Evolutionary conservation across 1,140 invertebrate species (phyloP), one percentile per base, ranked within the genome.

Genomic region (Achroia grisella): DNA sequence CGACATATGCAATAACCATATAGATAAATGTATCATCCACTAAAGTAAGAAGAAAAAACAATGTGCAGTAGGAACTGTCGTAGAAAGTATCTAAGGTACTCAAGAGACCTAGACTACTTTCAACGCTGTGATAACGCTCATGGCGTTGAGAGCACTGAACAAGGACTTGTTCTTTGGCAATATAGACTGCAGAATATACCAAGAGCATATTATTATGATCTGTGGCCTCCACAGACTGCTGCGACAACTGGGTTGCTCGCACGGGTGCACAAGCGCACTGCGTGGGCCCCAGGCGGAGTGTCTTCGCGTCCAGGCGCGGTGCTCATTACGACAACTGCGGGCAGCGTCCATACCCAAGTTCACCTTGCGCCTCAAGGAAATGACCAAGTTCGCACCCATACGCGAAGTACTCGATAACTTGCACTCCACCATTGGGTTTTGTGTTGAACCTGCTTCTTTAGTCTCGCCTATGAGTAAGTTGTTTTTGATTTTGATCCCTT

Each of bases 361-460:
- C 61, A 95, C 96, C 27, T 88, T 89, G 31, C 97, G 94, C 52
- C 84, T 99, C 10, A 89, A 91, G 47, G 89, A 93, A 33, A 93
- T 96, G 82, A 91, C 98, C 0, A 90, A 90, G 36, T 89, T 89
- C 3, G 91, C 93, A 23, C 89, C 93, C 0, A 83, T 98, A 12
- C 85, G 91, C 1, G 95, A 97, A 40, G 90, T 98, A 8, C 76
- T 99, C 2, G 97, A 99, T 64, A 95, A 98, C 67, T 93, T 99
- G 34, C 98, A 99, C 80, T 91, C 97, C 4, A 97, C 98, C 63
- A 90, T 98, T 30, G 96, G 96, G 10, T 99, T 97, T 77, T 99
- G 98, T 39, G 89, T 95, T 36, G 97, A 98, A 81, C 94, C 95
- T 15, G 91, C 91, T 50, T 91, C 92, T 2, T 86, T 96, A 51